Evolutionary conservation across 1,140 invertebrate genomes (phyloP).

Genomic region (Octopus sinensis): DNA sequence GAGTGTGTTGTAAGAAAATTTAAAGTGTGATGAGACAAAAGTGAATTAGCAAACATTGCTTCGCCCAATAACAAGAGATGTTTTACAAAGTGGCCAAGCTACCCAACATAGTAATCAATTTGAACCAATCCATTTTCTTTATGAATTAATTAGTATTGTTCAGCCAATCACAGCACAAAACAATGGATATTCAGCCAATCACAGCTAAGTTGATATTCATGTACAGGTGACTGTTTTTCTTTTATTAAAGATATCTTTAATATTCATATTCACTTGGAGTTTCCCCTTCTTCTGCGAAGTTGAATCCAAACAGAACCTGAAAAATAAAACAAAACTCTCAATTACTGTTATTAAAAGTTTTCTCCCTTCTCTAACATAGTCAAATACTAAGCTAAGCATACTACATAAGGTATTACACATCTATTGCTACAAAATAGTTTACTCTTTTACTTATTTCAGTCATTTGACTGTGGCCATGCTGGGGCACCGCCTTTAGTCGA

Average conservation of each 20-base stretch:
- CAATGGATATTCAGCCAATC: not conserved
- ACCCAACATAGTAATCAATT: no score
- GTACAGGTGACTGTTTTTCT: slow-evolving; percentile 55
- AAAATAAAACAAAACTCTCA: slow-evolving; percentile 16
- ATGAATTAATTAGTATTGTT: not conserved
- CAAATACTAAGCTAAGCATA: not conserved
- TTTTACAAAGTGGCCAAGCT: no score
- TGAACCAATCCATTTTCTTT: no score
- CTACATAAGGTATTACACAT: not conserved
- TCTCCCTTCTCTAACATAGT: not conserved
- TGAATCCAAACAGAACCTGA: slow-evolving; percentile 70
- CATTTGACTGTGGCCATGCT: not conserved
- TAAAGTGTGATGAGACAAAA: no score
- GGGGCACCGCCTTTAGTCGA: no score
- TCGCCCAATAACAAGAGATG: no score
- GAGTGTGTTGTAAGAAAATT: no score
- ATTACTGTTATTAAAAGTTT: not conserved
- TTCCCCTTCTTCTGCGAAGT: slow-evolving; percentile 69
- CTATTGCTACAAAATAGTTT: not conserved
- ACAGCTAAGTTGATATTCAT: not conserved
- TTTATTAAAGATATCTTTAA: slow-evolving; percentile 71
- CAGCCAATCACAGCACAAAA: not conserved
- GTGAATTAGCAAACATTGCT: no score
- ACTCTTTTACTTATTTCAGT: not conserved
- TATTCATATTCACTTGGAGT: slow-evolving; percentile 66